Conservation (phyloP, 2,797 vertebrate species). For the Artibeus jamaicensis region DNA sequence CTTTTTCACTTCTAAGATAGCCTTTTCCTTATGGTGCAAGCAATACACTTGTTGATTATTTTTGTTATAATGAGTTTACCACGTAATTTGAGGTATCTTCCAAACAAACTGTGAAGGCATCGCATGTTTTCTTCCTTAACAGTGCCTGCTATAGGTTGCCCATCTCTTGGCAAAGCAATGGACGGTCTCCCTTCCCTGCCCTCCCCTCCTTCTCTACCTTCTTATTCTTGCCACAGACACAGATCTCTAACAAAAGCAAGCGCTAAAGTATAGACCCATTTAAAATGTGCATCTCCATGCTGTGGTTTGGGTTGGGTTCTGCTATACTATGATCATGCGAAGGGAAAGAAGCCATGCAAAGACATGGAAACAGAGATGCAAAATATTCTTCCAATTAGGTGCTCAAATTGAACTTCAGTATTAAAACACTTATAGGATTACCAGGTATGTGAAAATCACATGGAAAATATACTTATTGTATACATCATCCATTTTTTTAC, state of each 20-base stretch:
- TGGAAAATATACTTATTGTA: neutral
- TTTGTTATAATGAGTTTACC: slow-evolving; percentile 6
- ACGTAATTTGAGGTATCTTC: neutral
- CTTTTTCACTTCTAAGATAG: neutral
- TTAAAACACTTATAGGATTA: neutral
- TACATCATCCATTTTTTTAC: neutral
- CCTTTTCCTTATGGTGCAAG: neutral
- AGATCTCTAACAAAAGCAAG: slow-evolving; percentile 39
- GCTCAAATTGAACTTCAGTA: neutral
- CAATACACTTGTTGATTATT: neutral
- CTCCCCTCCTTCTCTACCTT: neutral
- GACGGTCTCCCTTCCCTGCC: neutral
- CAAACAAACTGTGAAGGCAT: neutral
- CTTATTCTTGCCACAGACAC: neutral
- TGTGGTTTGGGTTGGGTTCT: neutral
- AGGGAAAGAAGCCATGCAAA: neutral
- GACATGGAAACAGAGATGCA: neutral
- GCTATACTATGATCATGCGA: neutral
- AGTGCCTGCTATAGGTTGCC: neutral
- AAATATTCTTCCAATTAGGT: neutral
- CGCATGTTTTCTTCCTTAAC: neutral
- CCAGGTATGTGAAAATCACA: neutral
- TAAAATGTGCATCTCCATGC: neutral
- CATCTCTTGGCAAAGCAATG: neutral
- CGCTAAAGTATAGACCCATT: neutral